These are phyloP conservation scores for Amblyopsis rosae DNA, from an alignment of 2,113 vertebrate species.

Conservation along the genomic window DNA sequence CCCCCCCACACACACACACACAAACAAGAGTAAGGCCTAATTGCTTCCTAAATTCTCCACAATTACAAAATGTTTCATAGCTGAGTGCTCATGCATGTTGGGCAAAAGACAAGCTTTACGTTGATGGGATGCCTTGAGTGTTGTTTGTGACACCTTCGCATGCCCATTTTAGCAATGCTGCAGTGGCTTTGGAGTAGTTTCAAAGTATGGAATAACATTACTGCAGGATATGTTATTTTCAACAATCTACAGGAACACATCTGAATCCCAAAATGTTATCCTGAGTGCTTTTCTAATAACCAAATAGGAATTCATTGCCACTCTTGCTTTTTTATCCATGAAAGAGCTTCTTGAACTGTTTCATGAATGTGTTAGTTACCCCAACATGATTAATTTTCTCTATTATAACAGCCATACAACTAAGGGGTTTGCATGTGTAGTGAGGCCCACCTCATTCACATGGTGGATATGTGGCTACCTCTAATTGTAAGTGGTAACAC, in stretches of 20 bases:
- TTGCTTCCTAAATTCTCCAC: conserved; percentile 9
- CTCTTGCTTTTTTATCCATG: background rate
- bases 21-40: conserved; percentile 8
- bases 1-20: conserved; percentile 4
- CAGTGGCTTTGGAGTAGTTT: background rate
- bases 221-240: background rate
- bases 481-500: conserved; percentile 33
- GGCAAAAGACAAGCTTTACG: background rate
- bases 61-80: background rate
- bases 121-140: background rate
- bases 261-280: background rate
- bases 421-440: background rate
- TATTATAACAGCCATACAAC: background rate
- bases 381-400: background rate
- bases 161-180: background rate
- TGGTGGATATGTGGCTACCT: conserved; percentile 16
- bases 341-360: background rate
- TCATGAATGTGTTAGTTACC: background rate
- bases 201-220: background rate
- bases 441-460: conserved; percentile 3
- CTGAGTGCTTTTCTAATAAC: background rate
- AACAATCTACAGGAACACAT: background rate
- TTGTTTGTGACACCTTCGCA: background rate
- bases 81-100: no score
- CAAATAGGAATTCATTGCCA: no score